A percentile compares a stretch with the other conserved stretches of the same genome.
These are phyloP conservation scores for Leptocoma aspasia DNA, from an alignment of 2,113 vertebrate genomes.

Conservation along the genomic window DNA sequence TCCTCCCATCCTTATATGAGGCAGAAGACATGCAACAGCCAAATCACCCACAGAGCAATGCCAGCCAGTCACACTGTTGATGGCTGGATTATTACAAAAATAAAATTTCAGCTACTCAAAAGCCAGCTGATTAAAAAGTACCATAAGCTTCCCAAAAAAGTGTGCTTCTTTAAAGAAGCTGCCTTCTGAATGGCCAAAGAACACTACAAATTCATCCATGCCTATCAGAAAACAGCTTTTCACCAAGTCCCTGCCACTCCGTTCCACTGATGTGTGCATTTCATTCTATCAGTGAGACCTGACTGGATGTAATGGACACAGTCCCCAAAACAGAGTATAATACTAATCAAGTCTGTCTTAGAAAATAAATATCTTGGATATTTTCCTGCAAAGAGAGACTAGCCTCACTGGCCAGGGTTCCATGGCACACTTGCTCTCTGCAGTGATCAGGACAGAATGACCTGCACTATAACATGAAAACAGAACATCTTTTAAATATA, in stretches of 20 bases:
- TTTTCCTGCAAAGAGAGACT: conserved; percentile 21
- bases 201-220: not conserved
- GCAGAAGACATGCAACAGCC: not conserved
- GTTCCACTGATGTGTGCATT: not conserved
- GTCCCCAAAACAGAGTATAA: not conserved
- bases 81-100: conserved; percentile 53
- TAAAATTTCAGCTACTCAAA: conserved; percentile 46
- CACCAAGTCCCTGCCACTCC: not conserved
- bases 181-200: conserved; percentile 13
- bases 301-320: not conserved
- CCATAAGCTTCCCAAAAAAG: conserved; percentile 27
- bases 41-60: not conserved
- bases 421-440: conserved; percentile 40
- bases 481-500: conserved; percentile 70
- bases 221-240: conserved; percentile 43
- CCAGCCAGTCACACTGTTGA: not conserved
- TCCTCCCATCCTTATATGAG: not conserved
- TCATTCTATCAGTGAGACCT: not conserved
- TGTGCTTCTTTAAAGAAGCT: conserved; percentile 55
- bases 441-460: conserved; percentile 42
- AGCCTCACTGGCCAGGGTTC: conserved; percentile 14
- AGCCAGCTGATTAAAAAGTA: conserved; percentile 44
- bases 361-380: conserved; percentile 49
- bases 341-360: conserved; percentile 35
- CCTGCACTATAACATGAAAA: conserved; percentile 46